These are phyloP conservation scores for Drosophila bifasciata DNA, from an alignment of 1,140 invertebrate species.

Conservation along the genomic window DNA sequence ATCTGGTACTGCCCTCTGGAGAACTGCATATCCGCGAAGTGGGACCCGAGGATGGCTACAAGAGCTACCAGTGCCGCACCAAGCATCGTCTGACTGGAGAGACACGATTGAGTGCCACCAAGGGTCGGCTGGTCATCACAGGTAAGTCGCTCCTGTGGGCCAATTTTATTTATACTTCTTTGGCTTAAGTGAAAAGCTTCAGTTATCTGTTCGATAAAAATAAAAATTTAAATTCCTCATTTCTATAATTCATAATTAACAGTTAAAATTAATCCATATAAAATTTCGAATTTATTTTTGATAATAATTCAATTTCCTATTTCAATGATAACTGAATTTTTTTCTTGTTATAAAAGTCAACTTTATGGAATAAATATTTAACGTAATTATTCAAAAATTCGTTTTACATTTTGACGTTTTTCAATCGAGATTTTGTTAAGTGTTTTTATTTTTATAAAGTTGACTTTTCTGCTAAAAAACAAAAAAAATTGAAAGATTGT, in stretches of 20 bases:
- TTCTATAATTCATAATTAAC: too few relatives aligned
- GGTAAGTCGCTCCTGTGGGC: slow-evolving; percentile 88
- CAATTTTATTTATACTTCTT: slow-evolving; percentile 36
- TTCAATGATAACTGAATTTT: slow-evolving; percentile 36
- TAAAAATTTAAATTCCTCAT: too few relatives aligned
- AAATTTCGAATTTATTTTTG: too few relatives aligned
- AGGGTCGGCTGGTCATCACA: slow-evolving; percentile 97
- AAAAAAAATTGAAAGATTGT: background rate
- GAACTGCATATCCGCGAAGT: slow-evolving; percentile 97
- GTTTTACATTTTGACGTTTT: background rate
- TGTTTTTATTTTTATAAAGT: slow-evolving; percentile 9
- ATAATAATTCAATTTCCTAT: background rate
- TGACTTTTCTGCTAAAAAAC: slow-evolving; percentile 23
- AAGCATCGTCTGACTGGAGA: slow-evolving; percentile 97
- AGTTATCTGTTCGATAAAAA: slow-evolving; percentile 10
- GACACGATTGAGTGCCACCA: slow-evolving; percentile 95
- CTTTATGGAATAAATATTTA: slow-evolving; percentile 30
- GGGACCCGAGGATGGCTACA: slow-evolving; percentile 96
- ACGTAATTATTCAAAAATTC: background rate
- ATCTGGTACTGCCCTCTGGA: slow-evolving; percentile 95
- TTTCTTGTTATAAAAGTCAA: slow-evolving; percentile 24
- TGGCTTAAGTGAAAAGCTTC: slow-evolving; percentile 13
- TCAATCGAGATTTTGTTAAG: slow-evolving; percentile 2
- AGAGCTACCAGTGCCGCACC: slow-evolving; percentile 96
- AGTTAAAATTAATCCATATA: too few relatives aligned